Conservation (phyloP, 2,888 invertebrate species). For the Girardia tigrina region DNA sequence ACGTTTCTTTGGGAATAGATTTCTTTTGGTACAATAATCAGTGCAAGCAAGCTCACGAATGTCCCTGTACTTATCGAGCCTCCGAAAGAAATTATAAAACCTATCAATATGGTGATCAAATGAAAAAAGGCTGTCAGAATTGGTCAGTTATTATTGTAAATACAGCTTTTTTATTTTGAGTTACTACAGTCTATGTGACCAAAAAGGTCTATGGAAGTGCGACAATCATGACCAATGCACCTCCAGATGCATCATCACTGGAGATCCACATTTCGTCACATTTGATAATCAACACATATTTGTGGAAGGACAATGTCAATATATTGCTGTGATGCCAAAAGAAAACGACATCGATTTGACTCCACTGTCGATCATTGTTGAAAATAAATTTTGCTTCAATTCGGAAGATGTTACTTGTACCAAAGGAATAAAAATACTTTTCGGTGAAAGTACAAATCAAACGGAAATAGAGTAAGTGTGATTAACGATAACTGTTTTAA, state of each 20-base stretch:
- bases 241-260: conserved; percentile 38
- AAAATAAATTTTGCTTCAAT: conserved; percentile 38
- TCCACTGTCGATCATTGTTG: conserved; percentile 37
- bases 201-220: conserved; percentile 37
- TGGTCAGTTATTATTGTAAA: background rate
- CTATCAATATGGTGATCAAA: background rate
- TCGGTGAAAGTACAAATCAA: conserved; percentile 34
- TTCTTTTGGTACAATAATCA: conserved; percentile 17
- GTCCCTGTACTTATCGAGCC: background rate
- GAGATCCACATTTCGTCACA: conserved; percentile 32
- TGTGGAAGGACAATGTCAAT: conserved; percentile 38
- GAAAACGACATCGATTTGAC: background rate
- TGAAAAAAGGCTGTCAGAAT: conserved; percentile 16
- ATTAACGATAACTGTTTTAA: background rate
- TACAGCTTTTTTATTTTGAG: background rate
- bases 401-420: conserved; percentile 36
- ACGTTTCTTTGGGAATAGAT: no score
- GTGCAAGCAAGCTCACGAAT: background rate
- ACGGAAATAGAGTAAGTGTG: conserved; percentile 34
- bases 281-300: conserved; percentile 31
- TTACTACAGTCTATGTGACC: background rate
- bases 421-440: conserved; percentile 38
- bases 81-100: background rate
- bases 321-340: conserved; percentile 37
- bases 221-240: conserved; percentile 35